Evolutionary conservation across 2,113 vertebrate genomes (phyloP).

Genomic region (Salvelinus alpinus): DNA sequence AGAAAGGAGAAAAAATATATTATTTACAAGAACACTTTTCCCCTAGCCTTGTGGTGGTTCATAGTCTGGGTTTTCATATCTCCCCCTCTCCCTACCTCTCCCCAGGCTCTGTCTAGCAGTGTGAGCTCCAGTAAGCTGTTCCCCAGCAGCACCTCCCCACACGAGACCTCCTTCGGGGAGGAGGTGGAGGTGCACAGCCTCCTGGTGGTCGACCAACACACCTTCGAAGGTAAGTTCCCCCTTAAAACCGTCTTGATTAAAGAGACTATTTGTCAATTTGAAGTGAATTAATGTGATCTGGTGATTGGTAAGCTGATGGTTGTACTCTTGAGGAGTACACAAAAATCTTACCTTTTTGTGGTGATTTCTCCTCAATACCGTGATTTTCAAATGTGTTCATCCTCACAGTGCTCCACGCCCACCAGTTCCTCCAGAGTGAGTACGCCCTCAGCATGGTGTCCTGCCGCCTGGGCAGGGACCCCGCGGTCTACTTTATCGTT

Average conservation of each 20-base stretch:
- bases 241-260: not conserved
- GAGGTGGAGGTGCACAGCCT: conserved; percentile 98
- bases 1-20: no score
- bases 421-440: conserved; percentile 96
- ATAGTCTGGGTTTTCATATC: not conserved
- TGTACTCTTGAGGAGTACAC: no score
- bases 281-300: no score
- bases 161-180: conserved; percentile 95
- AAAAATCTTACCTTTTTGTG: not conserved
- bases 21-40: not conserved
- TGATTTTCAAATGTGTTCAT: conserved; percentile 1
- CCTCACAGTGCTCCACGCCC: conserved; percentile 88
- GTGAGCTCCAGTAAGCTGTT: conserved; percentile 98
- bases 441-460: conserved; percentile 97
- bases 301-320: no score
- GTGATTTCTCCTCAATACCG: not conserved
- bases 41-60: not conserved
- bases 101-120: conserved; percentile 92
- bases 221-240: conserved; percentile 88
- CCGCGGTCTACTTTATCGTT: conserved; percentile 93
- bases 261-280: no score
- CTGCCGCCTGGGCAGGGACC: conserved; percentile 92
- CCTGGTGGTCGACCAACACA: conserved; percentile 97
- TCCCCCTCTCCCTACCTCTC: conserved; percentile 12
- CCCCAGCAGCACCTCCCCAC: conserved; percentile 95